Percentiles rank a stretch among this genome's conserved stretches.
phyloP scores from a whole-genome alignment of 2,888 invertebrate species.

The Eurois occulta region DNA sequence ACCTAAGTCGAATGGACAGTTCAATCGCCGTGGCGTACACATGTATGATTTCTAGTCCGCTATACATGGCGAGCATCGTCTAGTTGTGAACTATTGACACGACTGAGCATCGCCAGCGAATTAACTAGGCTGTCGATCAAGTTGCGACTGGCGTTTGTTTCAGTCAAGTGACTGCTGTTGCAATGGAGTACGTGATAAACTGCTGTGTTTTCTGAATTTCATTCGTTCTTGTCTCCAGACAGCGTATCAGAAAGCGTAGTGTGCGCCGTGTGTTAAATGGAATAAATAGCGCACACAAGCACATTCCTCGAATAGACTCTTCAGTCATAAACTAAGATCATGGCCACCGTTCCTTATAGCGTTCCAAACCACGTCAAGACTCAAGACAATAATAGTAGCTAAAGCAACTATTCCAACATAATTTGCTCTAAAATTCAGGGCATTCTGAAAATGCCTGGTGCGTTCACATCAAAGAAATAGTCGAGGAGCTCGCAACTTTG shows the following conservation, averaged over 20 bases:
- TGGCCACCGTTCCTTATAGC: conserved; percentile 64
- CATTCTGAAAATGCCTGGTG: conserved; percentile 82
- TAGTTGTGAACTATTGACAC: conserved; percentile 11
- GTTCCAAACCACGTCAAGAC: conserved; percentile 66
- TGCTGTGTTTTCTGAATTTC: background rate
- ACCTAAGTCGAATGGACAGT: conserved; percentile 32
- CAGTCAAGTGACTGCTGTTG: background rate
- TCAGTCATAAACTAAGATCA: conserved; percentile 18
- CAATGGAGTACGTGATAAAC: too few species aligned
- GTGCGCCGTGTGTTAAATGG: too few species aligned
- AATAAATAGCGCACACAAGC: background rate
- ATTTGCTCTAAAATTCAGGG: conserved; percentile 82
- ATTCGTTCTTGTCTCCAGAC: background rate
- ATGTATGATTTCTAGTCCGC: conserved; percentile 32
- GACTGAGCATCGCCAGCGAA: conserved; percentile 20
- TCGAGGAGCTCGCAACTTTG: conserved; percentile 66
- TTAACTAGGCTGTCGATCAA: conserved; percentile 21
- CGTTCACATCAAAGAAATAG: conserved; percentile 85
- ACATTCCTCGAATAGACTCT: conserved; percentile 1
- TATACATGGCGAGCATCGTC: background rate
- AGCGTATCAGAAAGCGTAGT: background rate
- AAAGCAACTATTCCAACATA: conserved; percentile 84
- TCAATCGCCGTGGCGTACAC: conserved; percentile 24
- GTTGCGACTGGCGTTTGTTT: background rate
- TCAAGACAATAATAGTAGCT: conserved; percentile 71